phyloP scores from a whole-genome alignment of 2,888 invertebrate species.

The Falcaria lacertinaria region DNA sequence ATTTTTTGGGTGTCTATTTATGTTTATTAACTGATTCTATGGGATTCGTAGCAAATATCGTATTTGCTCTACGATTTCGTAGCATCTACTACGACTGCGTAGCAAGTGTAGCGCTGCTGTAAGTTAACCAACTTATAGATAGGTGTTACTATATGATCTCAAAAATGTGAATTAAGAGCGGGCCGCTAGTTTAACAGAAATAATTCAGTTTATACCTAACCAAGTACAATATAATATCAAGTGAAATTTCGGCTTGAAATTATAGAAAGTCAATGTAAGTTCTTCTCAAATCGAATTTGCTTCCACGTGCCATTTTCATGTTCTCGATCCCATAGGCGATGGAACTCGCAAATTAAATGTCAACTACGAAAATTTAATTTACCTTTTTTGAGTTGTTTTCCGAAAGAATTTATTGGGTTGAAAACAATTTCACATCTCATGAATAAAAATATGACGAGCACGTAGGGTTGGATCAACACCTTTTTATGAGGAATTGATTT shows the following conservation, averaged over 20 bases:
- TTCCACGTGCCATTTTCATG: slow-evolving; percentile 6
- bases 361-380: slow-evolving; percentile 29
- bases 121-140: too few species aligned
- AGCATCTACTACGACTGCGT: too few species aligned
- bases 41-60: too few species aligned
- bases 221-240: too few species aligned
- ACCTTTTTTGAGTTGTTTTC: slow-evolving; percentile 28
- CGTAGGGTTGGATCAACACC: not conserved
- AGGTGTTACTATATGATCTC: too few species aligned
- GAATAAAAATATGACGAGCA: not conserved
- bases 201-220: too few species aligned
- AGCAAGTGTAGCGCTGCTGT: too few species aligned
- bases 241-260: not conserved
- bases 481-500: not conserved
- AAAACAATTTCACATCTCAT: slow-evolving; percentile 16
- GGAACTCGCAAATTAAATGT: slow-evolving; percentile 28
- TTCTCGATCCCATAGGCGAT: slow-evolving; percentile 18
- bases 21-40: too few species aligned
- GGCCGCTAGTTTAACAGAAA: too few species aligned
- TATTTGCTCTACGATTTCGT: too few species aligned
- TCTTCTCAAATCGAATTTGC: not conserved
- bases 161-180: too few species aligned
- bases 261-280: not conserved
- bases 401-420: slow-evolving; percentile 13
- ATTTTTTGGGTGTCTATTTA: too few species aligned